phyloP scores from a whole-genome alignment of 2,797 vertebrate species.

The Poeciliopsis gracilis region DNA sequence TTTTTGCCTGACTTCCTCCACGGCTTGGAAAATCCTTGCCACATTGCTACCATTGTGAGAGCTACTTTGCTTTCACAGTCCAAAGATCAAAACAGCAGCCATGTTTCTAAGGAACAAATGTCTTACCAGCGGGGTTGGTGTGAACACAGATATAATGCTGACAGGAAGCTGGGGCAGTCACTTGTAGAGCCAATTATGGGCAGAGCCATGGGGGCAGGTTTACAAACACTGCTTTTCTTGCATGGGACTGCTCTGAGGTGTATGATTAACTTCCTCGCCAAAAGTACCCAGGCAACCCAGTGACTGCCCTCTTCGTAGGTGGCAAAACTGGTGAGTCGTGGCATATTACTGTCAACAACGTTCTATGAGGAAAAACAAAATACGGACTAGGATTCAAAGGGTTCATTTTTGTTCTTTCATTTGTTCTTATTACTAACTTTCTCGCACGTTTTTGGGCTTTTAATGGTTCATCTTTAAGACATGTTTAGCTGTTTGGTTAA shows the following conservation, averaged over 20 bases:
- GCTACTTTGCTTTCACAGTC: conserved; percentile 83
- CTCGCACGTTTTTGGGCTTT: conserved; percentile 65
- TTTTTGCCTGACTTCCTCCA: conserved; percentile 67
- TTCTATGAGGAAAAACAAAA: conserved; percentile 50
- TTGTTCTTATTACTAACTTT: conserved; percentile 53
- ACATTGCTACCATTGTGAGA: conserved; percentile 77
- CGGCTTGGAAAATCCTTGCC: conserved; percentile 74
- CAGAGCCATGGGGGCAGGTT: conserved; percentile 79
- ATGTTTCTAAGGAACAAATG: conserved; percentile 82
- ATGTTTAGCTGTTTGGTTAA: conserved; percentile 61
- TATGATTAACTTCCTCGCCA: conserved; percentile 83
- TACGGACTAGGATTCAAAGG: conserved; percentile 25
- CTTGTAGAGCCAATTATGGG: conserved; percentile 81
- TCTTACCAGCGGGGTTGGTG: conserved; percentile 77
- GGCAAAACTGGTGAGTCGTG: conserved; percentile 71
- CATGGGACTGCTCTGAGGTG: conserved; percentile 78
- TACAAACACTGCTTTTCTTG: conserved; percentile 83
- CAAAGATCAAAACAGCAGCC: conserved; percentile 85
- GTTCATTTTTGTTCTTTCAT: conserved; percentile 38
- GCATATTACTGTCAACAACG: conserved; percentile 49
- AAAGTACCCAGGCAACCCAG: conserved; percentile 73
- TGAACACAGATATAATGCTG: conserved; percentile 84
- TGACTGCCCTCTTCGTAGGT: conserved; percentile 76
- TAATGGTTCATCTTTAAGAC: conserved; percentile 61
- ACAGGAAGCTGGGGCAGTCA: conserved; percentile 84